Evolutionary conservation across 1,140 invertebrate species (phyloP).

Genomic region (Lasioglossum albipes): DNA sequence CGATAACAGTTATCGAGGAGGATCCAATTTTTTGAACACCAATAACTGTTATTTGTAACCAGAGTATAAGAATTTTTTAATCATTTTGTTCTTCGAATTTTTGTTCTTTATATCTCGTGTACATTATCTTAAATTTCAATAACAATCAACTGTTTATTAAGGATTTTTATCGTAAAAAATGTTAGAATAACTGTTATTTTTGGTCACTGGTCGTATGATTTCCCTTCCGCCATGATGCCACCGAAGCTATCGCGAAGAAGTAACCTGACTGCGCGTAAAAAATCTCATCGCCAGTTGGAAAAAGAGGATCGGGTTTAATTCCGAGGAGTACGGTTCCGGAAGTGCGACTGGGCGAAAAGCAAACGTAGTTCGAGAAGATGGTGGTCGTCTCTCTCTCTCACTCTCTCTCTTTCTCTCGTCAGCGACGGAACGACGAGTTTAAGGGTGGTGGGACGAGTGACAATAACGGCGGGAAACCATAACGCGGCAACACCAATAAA

Average conservation of each 20-base stretch:
- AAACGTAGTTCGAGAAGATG: background rate
- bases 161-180: too few relatives aligned
- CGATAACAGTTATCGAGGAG: too few relatives aligned
- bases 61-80: too few relatives aligned
- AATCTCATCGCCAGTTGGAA: constrained; percentile 7
- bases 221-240: background rate
- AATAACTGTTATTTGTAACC: too few relatives aligned
- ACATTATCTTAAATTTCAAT: too few relatives aligned
- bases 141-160: too few relatives aligned
- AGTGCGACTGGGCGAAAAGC: background rate
- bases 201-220: background rate
- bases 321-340: background rate
- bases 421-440: constrained; percentile 3
- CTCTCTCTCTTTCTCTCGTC: constrained; percentile 11
- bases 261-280: background rate
- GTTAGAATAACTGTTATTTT: too few relatives aligned
- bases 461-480: constrained; percentile 72
- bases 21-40: too few relatives aligned
- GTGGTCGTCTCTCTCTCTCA: background rate
- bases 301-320: constrained; percentile 24
- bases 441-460: constrained; percentile 48
- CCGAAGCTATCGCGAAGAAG: background rate
- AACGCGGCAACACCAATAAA: constrained; percentile 74
- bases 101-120: too few relatives aligned
- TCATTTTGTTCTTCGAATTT: too few relatives aligned